These are phyloP conservation scores for Cinclus mexicanus DNA, from an alignment of 2,113 vertebrate genomes.

Conservation along the genomic window DNA sequence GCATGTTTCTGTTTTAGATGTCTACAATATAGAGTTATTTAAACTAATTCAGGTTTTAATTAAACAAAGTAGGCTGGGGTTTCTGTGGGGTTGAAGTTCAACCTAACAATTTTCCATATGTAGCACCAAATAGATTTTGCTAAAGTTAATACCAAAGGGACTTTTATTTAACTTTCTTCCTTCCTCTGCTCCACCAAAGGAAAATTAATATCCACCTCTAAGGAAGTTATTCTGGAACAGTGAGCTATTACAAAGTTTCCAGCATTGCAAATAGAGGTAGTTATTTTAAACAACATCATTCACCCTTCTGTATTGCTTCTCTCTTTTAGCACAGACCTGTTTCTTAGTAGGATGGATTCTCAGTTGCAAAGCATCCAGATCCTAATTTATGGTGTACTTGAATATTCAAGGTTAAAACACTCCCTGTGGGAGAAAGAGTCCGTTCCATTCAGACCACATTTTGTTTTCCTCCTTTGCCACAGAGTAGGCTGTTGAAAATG, in stretches of 20 bases:
- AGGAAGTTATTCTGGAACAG: not conserved
- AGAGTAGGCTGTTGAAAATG: not conserved
- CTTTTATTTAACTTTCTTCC: not conserved
- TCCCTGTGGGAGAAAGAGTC: not conserved
- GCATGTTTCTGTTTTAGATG: not conserved
- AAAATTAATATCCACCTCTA: not conserved
- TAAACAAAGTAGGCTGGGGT: not conserved
- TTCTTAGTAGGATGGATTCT: not conserved
- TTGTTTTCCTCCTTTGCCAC: not conserved
- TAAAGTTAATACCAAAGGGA: not conserved
- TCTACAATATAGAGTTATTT: not conserved
- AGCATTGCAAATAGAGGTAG: not conserved
- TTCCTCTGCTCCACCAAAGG: not conserved
- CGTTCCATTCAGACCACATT: not conserved
- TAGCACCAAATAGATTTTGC: not conserved
- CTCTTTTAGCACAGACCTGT: not conserved
- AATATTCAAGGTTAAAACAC: not conserved
- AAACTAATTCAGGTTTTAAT: conserved; percentile 28
- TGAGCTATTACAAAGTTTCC: not conserved
- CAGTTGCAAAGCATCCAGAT: not conserved
- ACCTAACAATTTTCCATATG: not conserved
- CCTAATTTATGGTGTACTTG: not conserved
- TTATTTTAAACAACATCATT: not conserved
- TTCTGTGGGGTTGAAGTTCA: conserved; percentile 3
- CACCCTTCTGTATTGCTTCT: not conserved